These are phyloP conservation scores for Litocranius walleri DNA, from an alignment of 2,113 vertebrate species.

Conservation along the genomic window DNA sequence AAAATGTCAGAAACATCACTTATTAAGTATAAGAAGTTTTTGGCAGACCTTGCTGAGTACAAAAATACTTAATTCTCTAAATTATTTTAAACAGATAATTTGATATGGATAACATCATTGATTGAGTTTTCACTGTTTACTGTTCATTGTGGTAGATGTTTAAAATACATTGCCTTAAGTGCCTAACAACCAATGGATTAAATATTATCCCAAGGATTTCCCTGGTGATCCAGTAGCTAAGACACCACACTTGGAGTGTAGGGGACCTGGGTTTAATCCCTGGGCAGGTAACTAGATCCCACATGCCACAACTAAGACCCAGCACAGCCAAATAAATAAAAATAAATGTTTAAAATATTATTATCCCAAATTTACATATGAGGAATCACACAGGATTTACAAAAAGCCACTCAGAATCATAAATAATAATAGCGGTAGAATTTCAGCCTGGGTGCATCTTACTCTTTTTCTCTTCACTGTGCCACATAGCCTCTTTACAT, in stretches of 20 bases:
- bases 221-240: not conserved
- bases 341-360: conserved; percentile 12
- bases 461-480: not conserved
- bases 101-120: not conserved
- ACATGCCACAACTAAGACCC: not conserved
- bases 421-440: not conserved
- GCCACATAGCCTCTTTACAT: not conserved
- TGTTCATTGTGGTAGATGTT: conserved; percentile 2
- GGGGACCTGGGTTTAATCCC: not conserved
- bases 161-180: conserved; percentile 36
- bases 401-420: not conserved
- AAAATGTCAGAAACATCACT: not conserved
- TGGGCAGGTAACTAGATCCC: not conserved
- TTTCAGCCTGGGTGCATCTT: not conserved
- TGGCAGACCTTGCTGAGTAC: not conserved
- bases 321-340: not conserved
- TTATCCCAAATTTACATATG: not conserved
- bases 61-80: conserved; percentile 17
- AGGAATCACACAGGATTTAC: conserved; percentile 29
- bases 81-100: conserved; percentile 26
- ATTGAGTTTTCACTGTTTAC: conserved; percentile 23
- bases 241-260: not conserved
- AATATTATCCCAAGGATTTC: not conserved
- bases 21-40: not conserved
- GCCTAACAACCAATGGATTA: not conserved